phyloP scores from a whole-genome alignment of 2,888 invertebrate species.

The Trissoscelio sp. region DNA sequence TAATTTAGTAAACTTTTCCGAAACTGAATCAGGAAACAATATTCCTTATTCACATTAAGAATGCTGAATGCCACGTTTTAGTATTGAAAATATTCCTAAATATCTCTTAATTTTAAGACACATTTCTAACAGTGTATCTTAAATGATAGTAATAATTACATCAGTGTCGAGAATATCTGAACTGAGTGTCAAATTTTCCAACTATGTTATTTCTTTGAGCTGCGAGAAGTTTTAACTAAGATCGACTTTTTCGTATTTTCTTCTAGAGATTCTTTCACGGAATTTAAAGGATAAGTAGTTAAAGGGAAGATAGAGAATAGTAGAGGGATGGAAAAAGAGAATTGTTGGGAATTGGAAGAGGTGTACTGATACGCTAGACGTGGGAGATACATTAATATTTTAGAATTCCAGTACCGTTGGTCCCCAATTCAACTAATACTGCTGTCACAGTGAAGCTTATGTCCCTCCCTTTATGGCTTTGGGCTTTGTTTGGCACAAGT shows the following conservation, averaged over 20 bases:
- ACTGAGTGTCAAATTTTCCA: slow-evolving; percentile 1
- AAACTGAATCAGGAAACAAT: too few relatives aligned
- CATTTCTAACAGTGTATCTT: too few relatives aligned
- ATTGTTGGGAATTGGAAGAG: slow-evolving; percentile 38
- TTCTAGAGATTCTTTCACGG: slow-evolving; percentile 17
- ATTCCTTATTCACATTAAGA: too few relatives aligned
- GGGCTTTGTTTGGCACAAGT: slow-evolving; percentile 63
- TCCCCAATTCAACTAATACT: slow-evolving; percentile 58
- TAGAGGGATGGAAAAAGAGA: background rate
- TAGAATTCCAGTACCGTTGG: slow-evolving; percentile 47
- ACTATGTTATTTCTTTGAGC: background rate
- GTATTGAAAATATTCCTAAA: too few relatives aligned
- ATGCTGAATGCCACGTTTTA: too few relatives aligned
- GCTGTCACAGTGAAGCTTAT: slow-evolving; percentile 48
- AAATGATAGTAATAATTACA: background rate
- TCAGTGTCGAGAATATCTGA: background rate
- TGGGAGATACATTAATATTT: slow-evolving; percentile 62
- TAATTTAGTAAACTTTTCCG: too few relatives aligned
- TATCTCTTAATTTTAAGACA: too few relatives aligned
- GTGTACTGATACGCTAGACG: slow-evolving; percentile 37
- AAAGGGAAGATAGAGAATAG: slow-evolving; percentile 4
- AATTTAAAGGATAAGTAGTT: slow-evolving; percentile 29
- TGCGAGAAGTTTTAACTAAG: background rate
- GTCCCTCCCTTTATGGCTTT: slow-evolving; percentile 61
- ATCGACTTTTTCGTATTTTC: slow-evolving; percentile 8